Evolutionary conservation across 2,797 vertebrate genomes (phyloP).

Genomic region (Rhincodon typus): DNA sequence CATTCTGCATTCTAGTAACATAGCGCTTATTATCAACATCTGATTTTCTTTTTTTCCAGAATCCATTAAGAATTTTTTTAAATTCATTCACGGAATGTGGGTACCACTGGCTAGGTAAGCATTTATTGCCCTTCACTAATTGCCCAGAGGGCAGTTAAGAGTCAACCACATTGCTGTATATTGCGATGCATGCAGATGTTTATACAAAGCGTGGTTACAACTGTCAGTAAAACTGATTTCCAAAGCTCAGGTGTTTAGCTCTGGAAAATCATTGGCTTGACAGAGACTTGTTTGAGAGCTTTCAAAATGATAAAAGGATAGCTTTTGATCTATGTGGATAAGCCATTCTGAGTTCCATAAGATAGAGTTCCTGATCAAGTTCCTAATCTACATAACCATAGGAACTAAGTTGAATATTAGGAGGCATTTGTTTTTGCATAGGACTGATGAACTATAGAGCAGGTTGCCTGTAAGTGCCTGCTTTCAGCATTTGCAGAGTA

Average conservation of each 20-base stretch:
- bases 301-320: not conserved
- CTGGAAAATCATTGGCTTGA: not conserved
- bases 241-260: not conserved
- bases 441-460: not conserved
- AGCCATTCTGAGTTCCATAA: not conserved
- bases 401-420: too few species aligned
- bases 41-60: not conserved
- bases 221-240: not conserved
- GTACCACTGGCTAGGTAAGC: too few species aligned
- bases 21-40: not conserved
- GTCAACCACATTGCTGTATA: too few species aligned
- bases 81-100: too few species aligned
- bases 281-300: not conserved
- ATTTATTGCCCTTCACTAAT: too few species aligned
- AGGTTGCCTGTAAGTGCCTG: not conserved
- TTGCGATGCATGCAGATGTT: not conserved
- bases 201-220: not conserved
- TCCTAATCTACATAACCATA: not conserved
- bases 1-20: not conserved
- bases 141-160: too few species aligned
- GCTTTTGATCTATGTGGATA: not conserved
- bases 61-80: not conserved
- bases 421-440: not conserved
- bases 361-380: not conserved
- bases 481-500: not conserved